Evolutionary conservation across 2,797 vertebrate species (phyloP), one percentile per base, ranked within the genome.

Genomic region (Cossypha niveicapilla): DNA sequence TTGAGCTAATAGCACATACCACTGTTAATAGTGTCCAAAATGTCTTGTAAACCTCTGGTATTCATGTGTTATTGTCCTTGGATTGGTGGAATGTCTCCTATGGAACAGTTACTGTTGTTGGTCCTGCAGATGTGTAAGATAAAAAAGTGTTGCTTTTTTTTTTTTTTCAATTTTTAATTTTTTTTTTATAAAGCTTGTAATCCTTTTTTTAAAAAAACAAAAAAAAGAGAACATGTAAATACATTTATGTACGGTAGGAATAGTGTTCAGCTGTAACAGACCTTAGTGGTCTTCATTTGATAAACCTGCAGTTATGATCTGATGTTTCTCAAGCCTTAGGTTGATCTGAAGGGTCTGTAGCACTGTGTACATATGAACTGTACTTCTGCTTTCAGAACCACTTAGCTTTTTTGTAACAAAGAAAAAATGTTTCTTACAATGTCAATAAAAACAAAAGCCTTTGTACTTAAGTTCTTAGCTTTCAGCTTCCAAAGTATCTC

Each of bases 331-430:
- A 93, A 94, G 96, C 97, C 96, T 96, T 97, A 97, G 98, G 97
- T 97, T 97, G 96, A 97, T 96, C 97, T 96, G 95, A 97, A 97
- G 97, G 97, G 98, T 97, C 97, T 93, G 93, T 97, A 97, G 97
- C 96, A 95, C 94, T 86, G 85, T 97, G 98, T 97, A 97, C 98
- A 96, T 97, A 97, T 90, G 94, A 97, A 97, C 96, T 98, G 96
- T 94, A 97, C 97, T 97, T 98, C 98, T 95, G 97, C 98, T 98
- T 98, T 97, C 98, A 98, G 98, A 98, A 98, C 98, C 98, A 98
- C 98, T 98, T 98, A 98, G 98, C 97, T 98, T 98, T 99, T 99
- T 99, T 99, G 98, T 99, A 99, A 99, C 98, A 98, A 98, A 99
- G 97, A 98, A 92, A 98, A 86, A 98, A 98, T 98, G 98, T 99